A percentile compares a stretch with the other conserved stretches of the same genome.
Evolutionary conservation across 2,888 invertebrate genomes (phyloP).

Genomic region (Hecatera dysodea): DNA sequence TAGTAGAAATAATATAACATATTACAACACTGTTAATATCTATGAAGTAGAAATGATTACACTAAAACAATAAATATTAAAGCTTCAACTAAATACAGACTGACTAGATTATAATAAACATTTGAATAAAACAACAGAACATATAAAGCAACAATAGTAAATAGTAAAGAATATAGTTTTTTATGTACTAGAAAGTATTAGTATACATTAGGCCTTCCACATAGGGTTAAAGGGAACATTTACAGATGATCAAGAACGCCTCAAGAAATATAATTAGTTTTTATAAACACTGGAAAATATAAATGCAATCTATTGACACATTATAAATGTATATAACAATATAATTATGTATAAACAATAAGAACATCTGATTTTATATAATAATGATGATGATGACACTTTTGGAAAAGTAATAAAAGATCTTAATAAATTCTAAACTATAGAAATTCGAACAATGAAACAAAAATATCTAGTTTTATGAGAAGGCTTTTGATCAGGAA

Average conservation of each 20-base stretch:
- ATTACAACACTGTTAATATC: conserved; percentile 48
- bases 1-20: conserved; percentile 61
- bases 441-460: not conserved
- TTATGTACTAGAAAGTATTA: conserved; percentile 5
- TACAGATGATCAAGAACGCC: conserved; percentile 21
- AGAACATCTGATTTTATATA: not conserved
- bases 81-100: conserved; percentile 58
- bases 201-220: conserved; percentile 20
- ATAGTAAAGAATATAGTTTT: conserved; percentile 32
- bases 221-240: not conserved
- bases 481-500: conserved; percentile 9
- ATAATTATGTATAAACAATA: not conserved
- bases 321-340: no score
- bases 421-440: conserved; percentile 4
- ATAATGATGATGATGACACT: not conserved
- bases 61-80: conserved; percentile 59
- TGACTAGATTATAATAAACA: conserved; percentile 66
- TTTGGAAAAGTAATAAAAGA: not conserved
- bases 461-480: not conserved
- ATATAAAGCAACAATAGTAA: conserved; percentile 50
- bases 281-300: not conserved
- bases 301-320: conserved; percentile 12
- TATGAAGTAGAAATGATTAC: conserved; percentile 26
- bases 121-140: conserved; percentile 48
- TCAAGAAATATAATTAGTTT: conserved; percentile 15